Base-by-base conservation (phyloP, 2,797 vertebrate genomes). In the Eupleurogrammus muticus region DNA sequence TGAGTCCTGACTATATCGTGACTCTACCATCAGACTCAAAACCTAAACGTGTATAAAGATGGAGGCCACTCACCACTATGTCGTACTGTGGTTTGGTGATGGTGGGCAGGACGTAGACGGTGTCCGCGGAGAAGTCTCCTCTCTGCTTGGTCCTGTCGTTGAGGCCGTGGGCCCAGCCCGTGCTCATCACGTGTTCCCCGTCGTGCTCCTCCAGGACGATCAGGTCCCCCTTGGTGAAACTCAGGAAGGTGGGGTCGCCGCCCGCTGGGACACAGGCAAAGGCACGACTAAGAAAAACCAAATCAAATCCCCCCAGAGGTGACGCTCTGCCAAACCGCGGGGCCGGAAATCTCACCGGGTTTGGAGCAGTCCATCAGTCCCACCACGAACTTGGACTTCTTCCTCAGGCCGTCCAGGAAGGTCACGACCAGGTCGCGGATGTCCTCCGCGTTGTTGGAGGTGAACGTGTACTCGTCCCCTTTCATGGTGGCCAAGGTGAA, bases 401-500 rank as follows among this genome's bases (percentile, higher is more conserved):
- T 98, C 75, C 96, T 95, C 32, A 99, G 93, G 48, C 98, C 98
- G 56, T 99, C 98, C 3, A 99, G 92, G 87, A 99, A 99, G 49
- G 91, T 89, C 57, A 98, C 96, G 81, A 98, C 97, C 2, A 99
- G 94, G 75, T 99, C 97, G 0, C 96, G 94, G 86, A 99, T 98
- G 83, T 99, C 98, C 72, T 99, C 97, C 0, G 98, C 96, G 0
- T 99, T 99, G 93, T 96, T 99, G 75, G 97, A 99, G 19, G 97
- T 99, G 91, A 99, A 99, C 1, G 98, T 99, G 85, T 98, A 99
- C 76, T 99, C 97, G 19, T 99, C 97, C 9, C 96, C 96, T 90
- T 99, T 99, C 83, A 99, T 95, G 70, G 96, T 99, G 76, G 97
- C 96, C 91, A 99, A 82, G 0, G 97, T 98, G 71, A 99, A 99